Evolutionary conservation across 1,140 invertebrate genomes (phyloP).

Genomic region (Drosophila mayri): DNA sequence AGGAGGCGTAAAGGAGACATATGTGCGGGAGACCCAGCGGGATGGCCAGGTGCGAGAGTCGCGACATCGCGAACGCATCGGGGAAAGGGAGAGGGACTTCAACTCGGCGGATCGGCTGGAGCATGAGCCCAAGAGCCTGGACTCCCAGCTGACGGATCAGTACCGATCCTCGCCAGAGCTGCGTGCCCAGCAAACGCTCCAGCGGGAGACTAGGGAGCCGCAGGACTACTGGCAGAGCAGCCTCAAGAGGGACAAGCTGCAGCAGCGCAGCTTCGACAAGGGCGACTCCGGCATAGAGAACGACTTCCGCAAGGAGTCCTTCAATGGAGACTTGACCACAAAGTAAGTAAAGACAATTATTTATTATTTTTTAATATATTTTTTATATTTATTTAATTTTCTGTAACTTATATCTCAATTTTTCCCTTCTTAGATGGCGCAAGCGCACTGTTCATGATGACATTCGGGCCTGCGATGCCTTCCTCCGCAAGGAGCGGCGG

Average conservation of each 20-base stretch:
- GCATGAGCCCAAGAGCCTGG: conserved; percentile 88
- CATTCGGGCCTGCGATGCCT: conserved; percentile 76
- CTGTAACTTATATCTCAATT: neutral
- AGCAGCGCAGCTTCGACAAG: conserved; percentile 84
- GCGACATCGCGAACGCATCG: conserved; percentile 83
- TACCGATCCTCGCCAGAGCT: conserved; percentile 86
- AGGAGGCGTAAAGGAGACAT: conserved; percentile 86
- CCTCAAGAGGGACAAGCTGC: conserved; percentile 79
- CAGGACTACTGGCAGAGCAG: conserved; percentile 81
- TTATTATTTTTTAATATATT: neutral
- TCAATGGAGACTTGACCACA: conserved; percentile 86
- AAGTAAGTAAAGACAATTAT: conserved; percentile 48
- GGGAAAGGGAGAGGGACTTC: conserved; percentile 65
- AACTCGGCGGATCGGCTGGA: conserved; percentile 83
- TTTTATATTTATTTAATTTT: neutral
- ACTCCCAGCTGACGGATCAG: conserved; percentile 86
- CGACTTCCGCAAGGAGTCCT: conserved; percentile 90
- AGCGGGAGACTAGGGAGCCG: conserved; percentile 65
- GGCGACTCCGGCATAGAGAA: conserved; percentile 93
- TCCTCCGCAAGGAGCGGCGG: conserved; percentile 85
- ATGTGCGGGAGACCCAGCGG: conserved; percentile 86
- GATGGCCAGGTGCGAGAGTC: conserved; percentile 87
- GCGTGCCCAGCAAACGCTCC: conserved; percentile 63
- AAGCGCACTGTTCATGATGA: conserved; percentile 73
- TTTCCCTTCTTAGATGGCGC: conserved; percentile 68